Percentiles rank a stretch among this genome's conserved stretches.
Evolutionary conservation across 2,888 invertebrate genomes (phyloP).

Genomic region (Camptogramma bilineatum): DNA sequence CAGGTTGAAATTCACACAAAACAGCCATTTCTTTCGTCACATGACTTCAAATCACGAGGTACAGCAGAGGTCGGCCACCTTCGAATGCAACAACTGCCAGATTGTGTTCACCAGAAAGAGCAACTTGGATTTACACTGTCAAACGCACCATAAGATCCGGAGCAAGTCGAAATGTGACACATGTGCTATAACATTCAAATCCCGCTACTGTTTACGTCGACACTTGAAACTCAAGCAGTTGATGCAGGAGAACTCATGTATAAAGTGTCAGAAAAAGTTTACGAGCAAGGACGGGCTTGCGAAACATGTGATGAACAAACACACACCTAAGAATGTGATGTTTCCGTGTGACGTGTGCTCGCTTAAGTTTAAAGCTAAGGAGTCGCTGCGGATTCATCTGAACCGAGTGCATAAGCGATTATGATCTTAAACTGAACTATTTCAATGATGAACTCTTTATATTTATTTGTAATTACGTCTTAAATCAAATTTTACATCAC

Average conservation of each 20-base stretch:
- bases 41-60: conserved; percentile 76
- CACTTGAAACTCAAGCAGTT: conserved; percentile 75
- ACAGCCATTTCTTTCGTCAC: conserved; percentile 78
- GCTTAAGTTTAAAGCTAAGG: conserved; percentile 73
- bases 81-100: conserved; percentile 75
- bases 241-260: conserved; percentile 71
- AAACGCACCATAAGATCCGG: conserved; percentile 69
- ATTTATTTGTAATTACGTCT: too few relatives aligned
- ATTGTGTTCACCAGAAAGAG: conserved; percentile 71
- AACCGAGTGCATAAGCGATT: conserved; percentile 74
- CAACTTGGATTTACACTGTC: conserved; percentile 71
- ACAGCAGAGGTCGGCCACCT: conserved; percentile 71
- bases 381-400: conserved; percentile 68
- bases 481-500: too few relatives aligned
- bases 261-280: conserved; percentile 77
- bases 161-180: conserved; percentile 76
- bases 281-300: conserved; percentile 64
- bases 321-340: conserved; percentile 69
- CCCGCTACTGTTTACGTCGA: conserved; percentile 73
- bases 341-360: conserved; percentile 74
- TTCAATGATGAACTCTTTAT: background rate
- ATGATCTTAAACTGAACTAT: conserved; percentile 57
- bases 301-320: conserved; percentile 74
- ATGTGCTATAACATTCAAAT: conserved; percentile 77
- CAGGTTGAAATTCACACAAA: conserved; percentile 74